Evolutionary conservation across 2,888 invertebrate species (phyloP), one percentile per base, ranked within the genome.

Genomic region (Stenchaetothrips biformis): DNA sequence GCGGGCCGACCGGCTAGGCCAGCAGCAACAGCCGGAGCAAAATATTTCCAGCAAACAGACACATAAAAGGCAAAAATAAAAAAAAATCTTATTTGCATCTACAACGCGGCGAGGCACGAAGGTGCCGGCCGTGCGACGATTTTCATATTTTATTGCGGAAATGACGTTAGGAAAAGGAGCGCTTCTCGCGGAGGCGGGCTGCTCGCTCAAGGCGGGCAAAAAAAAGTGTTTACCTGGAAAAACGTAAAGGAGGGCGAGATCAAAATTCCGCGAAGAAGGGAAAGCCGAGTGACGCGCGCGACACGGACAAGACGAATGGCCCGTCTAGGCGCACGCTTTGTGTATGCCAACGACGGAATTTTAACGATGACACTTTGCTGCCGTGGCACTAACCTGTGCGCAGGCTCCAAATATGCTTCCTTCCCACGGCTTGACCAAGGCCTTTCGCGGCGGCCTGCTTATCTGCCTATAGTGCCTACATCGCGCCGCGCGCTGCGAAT

Each of bases 401-500:
- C n/a, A 59, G 13, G 59, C 11, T 9, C 67, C 67, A 74, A 74
- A 74, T 74, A 74, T 25, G 67, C 67, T 21, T 21, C 9, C 67
- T 74, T 74, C 67, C 67, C 67, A 74, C 67, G 67, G 67, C 21
- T 74, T 74, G 67, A 25, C 7, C 21, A 74, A 53, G 13, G 53
- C 53, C 53, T 37, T 37, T 37, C 37, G 37, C 37, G 37, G 37
- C 37, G 37, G 37, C 37, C 21, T 25, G 67, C 67, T 74, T 74
- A 74, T 74, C 67, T n/a, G 67, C 67, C n/a, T 53, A 53, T 53
- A 53, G 53, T 53, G 53, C 53, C 67, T 25, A 25, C 67, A 25
- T 21, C 25, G 21, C 11, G 25, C 67, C 25, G 53, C 16, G 53
- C 53, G 13, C 59, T 74, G 67, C 25, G 67, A 74, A 74, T 74